Percentiles rank a stretch among this genome's conserved stretches.
Conservation (phyloP, 2,888 invertebrate species). For the Tanytarsus gracilentus region DNA sequence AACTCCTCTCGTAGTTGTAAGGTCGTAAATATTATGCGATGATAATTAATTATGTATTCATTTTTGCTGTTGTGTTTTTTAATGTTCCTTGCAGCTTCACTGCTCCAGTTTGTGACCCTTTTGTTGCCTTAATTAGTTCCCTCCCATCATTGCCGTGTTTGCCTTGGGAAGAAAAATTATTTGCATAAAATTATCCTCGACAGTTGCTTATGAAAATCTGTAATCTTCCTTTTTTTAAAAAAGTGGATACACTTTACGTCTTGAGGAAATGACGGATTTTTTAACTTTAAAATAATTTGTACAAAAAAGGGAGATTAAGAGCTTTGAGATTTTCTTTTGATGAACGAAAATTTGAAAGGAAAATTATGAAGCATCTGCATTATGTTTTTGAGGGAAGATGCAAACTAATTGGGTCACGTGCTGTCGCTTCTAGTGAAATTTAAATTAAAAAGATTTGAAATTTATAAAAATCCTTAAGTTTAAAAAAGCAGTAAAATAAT, state of each 20-base stretch:
- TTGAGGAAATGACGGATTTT: slow-evolving; percentile 25
- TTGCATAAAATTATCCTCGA: slow-evolving; percentile 18
- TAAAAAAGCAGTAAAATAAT: no score
- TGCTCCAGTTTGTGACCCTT: slow-evolving; percentile 14
- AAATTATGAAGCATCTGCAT: no score
- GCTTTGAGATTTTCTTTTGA: no score
- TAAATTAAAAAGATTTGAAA: no score
- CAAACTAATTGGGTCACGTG: no score
- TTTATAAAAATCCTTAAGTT: no score
- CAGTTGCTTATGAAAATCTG: slow-evolving; percentile 7
- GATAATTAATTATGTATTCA: slow-evolving; percentile 28
- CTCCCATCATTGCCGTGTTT: slow-evolving; percentile 15
- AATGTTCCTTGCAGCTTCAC: background rate
- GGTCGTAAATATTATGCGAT: slow-evolving; percentile 15
- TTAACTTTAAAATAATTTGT: no score
- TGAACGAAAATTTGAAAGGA: no score
- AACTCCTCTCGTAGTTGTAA: no score
- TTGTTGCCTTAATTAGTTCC: slow-evolving; percentile 27
- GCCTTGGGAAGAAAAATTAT: slow-evolving; percentile 1
- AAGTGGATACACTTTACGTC: slow-evolving; percentile 21
- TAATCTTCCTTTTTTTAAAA: slow-evolving; percentile 19
- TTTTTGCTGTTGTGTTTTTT: slow-evolving; percentile 13
- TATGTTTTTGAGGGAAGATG: no score
- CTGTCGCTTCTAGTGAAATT: no score
- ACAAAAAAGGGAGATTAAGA: no score